A percentile compares a stretch with the other conserved stretches of the same genome.
phyloP scores from a whole-genome alignment of 2,797 vertebrate genomes.

The Sylvilagus floridanus region DNA sequence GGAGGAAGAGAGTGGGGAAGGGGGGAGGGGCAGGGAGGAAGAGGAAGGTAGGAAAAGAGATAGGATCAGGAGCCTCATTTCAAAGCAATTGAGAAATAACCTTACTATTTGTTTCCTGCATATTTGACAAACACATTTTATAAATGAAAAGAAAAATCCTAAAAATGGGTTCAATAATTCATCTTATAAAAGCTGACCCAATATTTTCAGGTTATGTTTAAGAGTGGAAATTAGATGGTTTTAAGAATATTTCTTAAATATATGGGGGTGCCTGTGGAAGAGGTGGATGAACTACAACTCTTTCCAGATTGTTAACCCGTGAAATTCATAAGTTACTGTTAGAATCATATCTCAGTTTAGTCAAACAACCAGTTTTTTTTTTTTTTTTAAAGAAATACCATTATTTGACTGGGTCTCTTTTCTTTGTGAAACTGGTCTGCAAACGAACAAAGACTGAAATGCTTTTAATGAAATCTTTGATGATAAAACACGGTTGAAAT shows the following conservation, averaged over 20 bases:
- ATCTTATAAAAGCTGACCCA: slow-evolving; percentile 7
- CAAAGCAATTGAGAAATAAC: slow-evolving; percentile 63
- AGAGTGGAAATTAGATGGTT: slow-evolving; percentile 11
- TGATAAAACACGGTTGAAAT: slow-evolving; percentile 63
- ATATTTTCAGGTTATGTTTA: slow-evolving; percentile 57
- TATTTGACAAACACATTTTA: slow-evolving; percentile 49
- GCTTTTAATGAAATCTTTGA: slow-evolving; percentile 28
- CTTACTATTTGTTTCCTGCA: background rate
- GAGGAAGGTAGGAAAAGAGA: slow-evolving; percentile 69
- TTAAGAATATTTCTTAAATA: background rate
- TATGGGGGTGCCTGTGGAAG: background rate
- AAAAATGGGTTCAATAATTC: slow-evolving; percentile 3
- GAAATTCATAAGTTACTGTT: slow-evolving; percentile 64
- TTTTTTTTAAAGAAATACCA: background rate
- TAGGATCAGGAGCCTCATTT: slow-evolving; percentile 49
- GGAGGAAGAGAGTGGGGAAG: slow-evolving; percentile 40
- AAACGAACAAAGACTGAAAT: slow-evolving; percentile 44
- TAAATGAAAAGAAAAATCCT: background rate
- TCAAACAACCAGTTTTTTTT: slow-evolving; percentile 10
- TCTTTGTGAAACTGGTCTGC: slow-evolving; percentile 63
- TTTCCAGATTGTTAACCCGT: slow-evolving; percentile 45
- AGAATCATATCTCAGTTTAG: slow-evolving; percentile 38
- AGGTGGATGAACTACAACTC: slow-evolving; percentile 27
- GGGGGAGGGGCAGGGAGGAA: slow-evolving; percentile 64
- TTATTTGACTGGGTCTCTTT: slow-evolving; percentile 23